Percentiles rank a stretch among this genome's conserved stretches.
Conservation (phyloP, 92 coral and sea anemone species). For the Plumapathes pennacea region DNA sequence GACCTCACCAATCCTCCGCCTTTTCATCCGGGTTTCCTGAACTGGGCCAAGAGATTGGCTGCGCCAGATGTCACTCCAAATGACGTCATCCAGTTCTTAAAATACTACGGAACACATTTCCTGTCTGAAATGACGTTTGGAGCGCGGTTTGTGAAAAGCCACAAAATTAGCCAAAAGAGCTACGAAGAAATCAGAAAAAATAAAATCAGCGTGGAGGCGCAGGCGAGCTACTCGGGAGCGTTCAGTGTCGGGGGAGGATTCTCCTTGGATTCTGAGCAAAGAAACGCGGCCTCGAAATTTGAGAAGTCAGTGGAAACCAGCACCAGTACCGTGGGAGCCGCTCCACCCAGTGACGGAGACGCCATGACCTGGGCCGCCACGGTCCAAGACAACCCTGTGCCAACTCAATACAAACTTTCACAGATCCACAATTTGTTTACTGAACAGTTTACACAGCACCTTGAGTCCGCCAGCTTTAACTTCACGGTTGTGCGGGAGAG, state of each 20-base stretch:
- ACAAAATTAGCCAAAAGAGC: slow-evolving; percentile 47
- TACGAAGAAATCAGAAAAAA: slow-evolving; percentile 28
- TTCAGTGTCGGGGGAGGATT: slow-evolving; percentile 55
- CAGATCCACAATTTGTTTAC: slow-evolving; percentile 41
- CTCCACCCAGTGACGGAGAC: slow-evolving; percentile 61
- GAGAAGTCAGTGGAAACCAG: slow-evolving; percentile 58
- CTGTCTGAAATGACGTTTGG: slow-evolving; percentile 56
- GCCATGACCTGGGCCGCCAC: slow-evolving; percentile 53
- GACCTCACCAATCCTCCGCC: slow-evolving; percentile 57
- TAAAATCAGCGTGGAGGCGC: slow-evolving; percentile 50
- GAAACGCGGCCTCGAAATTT: slow-evolving; percentile 33
- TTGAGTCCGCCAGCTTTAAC: slow-evolving; percentile 18
- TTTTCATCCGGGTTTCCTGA: slow-evolving; percentile 63
- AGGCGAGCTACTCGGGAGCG: slow-evolving; percentile 54
- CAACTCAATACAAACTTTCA: slow-evolving; percentile 37
- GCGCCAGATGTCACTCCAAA: slow-evolving; percentile 7
- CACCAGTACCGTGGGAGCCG: slow-evolving; percentile 63
- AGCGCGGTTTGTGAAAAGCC: slow-evolving; percentile 54
- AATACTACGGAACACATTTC: slow-evolving; percentile 69
- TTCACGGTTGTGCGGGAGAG: slow-evolving; percentile 32
- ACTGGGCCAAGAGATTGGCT: slow-evolving; percentile 48
- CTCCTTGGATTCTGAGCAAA: slow-evolving; percentile 30
- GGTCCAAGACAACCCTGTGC: slow-evolving; percentile 56
- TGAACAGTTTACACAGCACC: slow-evolving; percentile 17
- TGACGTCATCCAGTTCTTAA: slow-evolving; percentile 36